A percentile compares a stretch with the other conserved stretches of the same genome.
These are phyloP conservation scores for Genyomyrus donnyi DNA, from an alignment of 2,113 vertebrate genomes.

Conservation along the genomic window DNA sequence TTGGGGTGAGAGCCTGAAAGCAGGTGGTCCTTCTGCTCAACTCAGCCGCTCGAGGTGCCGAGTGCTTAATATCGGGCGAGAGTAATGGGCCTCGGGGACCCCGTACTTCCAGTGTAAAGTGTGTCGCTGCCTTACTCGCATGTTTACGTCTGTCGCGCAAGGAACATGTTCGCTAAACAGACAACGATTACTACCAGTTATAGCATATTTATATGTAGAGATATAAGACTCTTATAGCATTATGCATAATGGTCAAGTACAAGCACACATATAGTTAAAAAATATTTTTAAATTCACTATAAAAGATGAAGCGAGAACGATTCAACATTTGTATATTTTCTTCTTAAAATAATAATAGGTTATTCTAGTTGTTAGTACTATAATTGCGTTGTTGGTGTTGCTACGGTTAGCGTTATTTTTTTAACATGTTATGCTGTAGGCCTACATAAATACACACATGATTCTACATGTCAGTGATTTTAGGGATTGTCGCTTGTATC, in stretches of 20 bases:
- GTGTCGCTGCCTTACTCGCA: not conserved
- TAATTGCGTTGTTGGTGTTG: not conserved
- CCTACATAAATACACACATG: not conserved
- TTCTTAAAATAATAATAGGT: not conserved
- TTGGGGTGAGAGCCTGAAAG: slow-evolving; percentile 5
- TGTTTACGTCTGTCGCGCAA: not conserved
- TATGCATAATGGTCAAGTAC: not conserved
- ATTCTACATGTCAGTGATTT: not conserved
- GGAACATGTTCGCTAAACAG: not conserved
- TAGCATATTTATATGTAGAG: not conserved
- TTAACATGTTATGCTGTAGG: not conserved
- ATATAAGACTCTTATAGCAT: not conserved
- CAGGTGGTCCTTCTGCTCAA: slow-evolving; percentile 12
- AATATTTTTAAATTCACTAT: not conserved
- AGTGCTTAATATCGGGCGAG: not conserved
- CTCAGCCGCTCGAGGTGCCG: not conserved
- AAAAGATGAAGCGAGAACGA: not conserved
- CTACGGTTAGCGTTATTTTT: not conserved
- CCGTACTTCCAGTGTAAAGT: not conserved
- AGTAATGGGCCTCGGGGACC: not conserved
- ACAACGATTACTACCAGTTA: not conserved
- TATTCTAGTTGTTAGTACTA: not conserved
- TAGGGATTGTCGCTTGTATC: not conserved
- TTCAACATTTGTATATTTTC: not conserved
- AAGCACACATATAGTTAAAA: not conserved